A percentile compares a stretch with the other conserved stretches of the same genome.
phyloP scores from a whole-genome alignment of 2,113 vertebrate species.

The Bos javanicus region DNA sequence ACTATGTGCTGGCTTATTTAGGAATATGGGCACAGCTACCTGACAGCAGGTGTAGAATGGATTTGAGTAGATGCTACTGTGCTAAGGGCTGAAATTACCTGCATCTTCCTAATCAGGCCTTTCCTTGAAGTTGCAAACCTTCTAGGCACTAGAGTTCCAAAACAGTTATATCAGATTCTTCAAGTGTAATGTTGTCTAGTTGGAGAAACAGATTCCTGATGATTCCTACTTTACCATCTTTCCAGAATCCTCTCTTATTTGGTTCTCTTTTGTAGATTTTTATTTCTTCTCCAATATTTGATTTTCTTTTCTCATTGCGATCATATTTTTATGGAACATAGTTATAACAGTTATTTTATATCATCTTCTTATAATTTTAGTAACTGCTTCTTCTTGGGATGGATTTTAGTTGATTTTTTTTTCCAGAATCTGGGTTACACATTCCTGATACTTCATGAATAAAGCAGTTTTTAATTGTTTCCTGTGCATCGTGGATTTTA shows the following conservation, averaged over 20 bases:
- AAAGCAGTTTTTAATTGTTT: background rate
- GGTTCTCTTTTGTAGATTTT: background rate
- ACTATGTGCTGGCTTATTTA: background rate
- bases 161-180: background rate
- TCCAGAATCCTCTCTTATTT: background rate
- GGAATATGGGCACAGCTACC: background rate
- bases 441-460: background rate
- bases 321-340: background rate
- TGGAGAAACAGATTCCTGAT: background rate
- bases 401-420: background rate
- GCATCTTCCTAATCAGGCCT: background rate
- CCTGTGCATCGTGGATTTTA: background rate
- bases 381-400: background rate
- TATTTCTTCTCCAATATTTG: background rate
- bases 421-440: background rate
- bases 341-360: background rate
- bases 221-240: background rate
- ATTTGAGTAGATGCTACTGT: background rate
- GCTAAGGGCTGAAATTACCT: background rate
- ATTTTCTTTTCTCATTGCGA: background rate
- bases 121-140: background rate
- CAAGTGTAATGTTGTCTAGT: background rate
- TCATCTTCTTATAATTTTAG: slow-evolving; percentile 12
- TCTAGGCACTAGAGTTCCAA: background rate
- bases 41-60: background rate